Percentiles rank a stretch among this genome's conserved stretches.
phyloP scores from a whole-genome alignment of 2,888 invertebrate species.

The Polydrusus cervinus region DNA sequence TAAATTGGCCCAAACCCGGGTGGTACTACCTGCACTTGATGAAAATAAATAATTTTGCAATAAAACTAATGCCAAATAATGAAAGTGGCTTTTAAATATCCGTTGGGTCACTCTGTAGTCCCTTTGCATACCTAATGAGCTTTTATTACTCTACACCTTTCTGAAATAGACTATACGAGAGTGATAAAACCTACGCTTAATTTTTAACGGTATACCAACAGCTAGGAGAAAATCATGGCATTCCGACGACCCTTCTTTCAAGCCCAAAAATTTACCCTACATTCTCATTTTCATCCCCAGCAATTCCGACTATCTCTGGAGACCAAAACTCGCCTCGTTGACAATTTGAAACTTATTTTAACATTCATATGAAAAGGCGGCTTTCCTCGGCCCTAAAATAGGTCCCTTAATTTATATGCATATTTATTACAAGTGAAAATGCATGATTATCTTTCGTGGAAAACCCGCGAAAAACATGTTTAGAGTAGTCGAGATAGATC shows the following conservation, averaged over 20 bases:
- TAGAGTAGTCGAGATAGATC: no score
- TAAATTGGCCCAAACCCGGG: no score
- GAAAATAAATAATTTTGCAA: no score
- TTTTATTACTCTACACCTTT: no score
- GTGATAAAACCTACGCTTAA: slow-evolving; percentile 46
- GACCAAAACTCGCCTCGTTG: slow-evolving; percentile 72
- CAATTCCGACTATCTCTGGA: slow-evolving; percentile 65
- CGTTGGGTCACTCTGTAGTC: no score
- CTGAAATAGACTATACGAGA: no score
- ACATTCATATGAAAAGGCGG: slow-evolving; percentile 71
- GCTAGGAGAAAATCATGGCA: slow-evolving; percentile 34
- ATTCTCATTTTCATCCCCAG: slow-evolving; percentile 51
- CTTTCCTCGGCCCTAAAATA: slow-evolving; percentile 48
- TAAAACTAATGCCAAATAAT: no score
- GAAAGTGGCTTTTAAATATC: no score
- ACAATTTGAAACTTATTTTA: slow-evolving; percentile 75
- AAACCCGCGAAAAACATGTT: no score
- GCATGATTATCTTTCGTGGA: slow-evolving; percentile 20
- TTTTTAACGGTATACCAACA: slow-evolving; percentile 23
- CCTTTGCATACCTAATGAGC: no score
- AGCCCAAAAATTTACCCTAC: slow-evolving; percentile 48
- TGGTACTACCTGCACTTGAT: no score
- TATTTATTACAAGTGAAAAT: slow-evolving; percentile 68
- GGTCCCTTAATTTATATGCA: slow-evolving; percentile 71
- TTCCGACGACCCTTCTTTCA: slow-evolving; percentile 15